phyloP scores from a whole-genome alignment of 2,888 invertebrate genomes.

The Venustoraphidia nigricollis region DNA sequence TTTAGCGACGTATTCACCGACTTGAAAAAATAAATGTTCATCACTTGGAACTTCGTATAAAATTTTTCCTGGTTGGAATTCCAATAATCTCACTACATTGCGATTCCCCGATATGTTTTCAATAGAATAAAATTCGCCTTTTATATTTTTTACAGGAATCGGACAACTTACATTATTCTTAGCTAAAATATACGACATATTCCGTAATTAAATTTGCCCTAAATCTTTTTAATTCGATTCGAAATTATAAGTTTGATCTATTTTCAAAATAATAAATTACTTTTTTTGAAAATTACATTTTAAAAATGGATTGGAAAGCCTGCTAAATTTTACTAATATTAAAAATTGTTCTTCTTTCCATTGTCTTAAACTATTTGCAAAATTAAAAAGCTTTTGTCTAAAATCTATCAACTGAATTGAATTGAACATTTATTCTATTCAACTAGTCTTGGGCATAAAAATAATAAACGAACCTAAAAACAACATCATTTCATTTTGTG shows the following conservation, averaged over 20 bases:
- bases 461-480: constrained; percentile 41
- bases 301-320: too few species aligned
- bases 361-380: too few species aligned
- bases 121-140: constrained; percentile 43
- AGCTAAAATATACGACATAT: constrained; percentile 24
- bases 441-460: too few species aligned
- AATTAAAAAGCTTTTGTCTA: too few species aligned
- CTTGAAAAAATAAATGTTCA: constrained; percentile 46
- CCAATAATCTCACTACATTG: constrained; percentile 59
- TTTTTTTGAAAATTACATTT: too few species aligned
- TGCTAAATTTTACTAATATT: too few species aligned
- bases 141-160: constrained; percentile 50
- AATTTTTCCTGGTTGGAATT: constrained; percentile 58
- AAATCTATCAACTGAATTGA: too few species aligned
- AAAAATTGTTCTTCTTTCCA: too few species aligned
- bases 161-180: constrained; percentile 50
- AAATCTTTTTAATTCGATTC: constrained; percentile 6
- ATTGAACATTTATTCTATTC: too few species aligned
- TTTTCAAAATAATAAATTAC: too few species aligned
- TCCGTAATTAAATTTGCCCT: neutral
- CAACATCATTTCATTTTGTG: constrained; percentile 58
- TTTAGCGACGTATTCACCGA: constrained; percentile 56
- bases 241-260: neutral
- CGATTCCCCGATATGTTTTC: constrained; percentile 32
- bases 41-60: constrained; percentile 45